Conservation (phyloP, 2,113 vertebrate species). For the Martes martes region DNA sequence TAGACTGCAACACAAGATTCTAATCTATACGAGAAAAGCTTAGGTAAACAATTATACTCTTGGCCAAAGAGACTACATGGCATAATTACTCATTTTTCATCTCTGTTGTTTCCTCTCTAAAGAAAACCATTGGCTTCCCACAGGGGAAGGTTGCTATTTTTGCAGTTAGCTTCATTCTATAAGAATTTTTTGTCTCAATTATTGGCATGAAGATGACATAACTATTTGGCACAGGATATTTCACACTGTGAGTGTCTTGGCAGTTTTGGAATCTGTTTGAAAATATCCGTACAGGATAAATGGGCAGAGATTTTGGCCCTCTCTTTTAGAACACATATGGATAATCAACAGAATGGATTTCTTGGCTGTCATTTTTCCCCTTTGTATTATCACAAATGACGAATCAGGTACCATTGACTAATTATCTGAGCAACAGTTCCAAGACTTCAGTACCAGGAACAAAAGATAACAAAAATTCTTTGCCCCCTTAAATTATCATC, state of each 20-base stretch:
- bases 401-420: not conserved
- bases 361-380: not conserved
- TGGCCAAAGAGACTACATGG: conserved; percentile 26
- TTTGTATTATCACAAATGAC: conserved; percentile 40
- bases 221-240: conserved; percentile 52
- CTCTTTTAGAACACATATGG: conserved; percentile 46
- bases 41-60: conserved; percentile 70
- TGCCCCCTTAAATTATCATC: not conserved
- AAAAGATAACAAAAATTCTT: not conserved
- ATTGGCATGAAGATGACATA: conserved; percentile 60
- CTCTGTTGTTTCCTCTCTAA: conserved; percentile 46
- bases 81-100: conserved; percentile 67
- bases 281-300: conserved; percentile 52
- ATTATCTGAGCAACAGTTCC: not conserved
- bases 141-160: conserved; percentile 13
- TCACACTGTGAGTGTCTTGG: conserved; percentile 49
- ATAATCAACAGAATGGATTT: conserved; percentile 51
- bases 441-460: not conserved
- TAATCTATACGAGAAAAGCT: conserved; percentile 72
- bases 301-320: conserved; percentile 5
- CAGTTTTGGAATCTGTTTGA: conserved; percentile 55
- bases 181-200: conserved; percentile 49
- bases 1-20: conserved; percentile 66
- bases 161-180: conserved; percentile 45
- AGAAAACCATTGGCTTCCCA: conserved; percentile 45